phyloP scores from a whole-genome alignment of 2,113 vertebrate species.

The Rhea americana region DNA sequence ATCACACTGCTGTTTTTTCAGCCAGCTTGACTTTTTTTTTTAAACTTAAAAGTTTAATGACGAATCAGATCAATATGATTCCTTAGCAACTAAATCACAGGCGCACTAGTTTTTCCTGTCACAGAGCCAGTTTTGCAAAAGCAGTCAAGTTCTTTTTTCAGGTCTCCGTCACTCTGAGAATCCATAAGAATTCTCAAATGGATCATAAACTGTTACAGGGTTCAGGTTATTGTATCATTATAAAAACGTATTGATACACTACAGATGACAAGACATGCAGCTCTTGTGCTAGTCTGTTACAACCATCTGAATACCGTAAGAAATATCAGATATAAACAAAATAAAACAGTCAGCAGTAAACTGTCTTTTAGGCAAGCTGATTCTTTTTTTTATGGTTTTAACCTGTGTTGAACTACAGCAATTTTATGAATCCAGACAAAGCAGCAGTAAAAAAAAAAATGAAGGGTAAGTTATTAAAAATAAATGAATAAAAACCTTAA shows the following conservation, averaged over 20 bases:
- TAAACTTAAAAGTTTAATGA: slow-evolving; percentile 80
- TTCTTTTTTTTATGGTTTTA: not conserved
- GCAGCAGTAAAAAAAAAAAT: not conserved
- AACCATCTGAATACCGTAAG: slow-evolving; percentile 36
- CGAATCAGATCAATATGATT: slow-evolving; percentile 72
- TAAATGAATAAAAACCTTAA: not conserved
- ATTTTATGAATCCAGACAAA: not conserved
- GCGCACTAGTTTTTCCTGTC: slow-evolving; percentile 69
- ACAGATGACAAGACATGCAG: slow-evolving; percentile 70
- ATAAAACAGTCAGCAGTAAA: slow-evolving; percentile 35
- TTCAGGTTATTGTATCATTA: slow-evolving; percentile 82
- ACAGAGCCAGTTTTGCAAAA: slow-evolving; percentile 74
- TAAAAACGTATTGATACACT: slow-evolving; percentile 78
- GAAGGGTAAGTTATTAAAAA: slow-evolving; percentile 5
- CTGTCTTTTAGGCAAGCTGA: slow-evolving; percentile 25
- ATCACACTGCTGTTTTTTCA: slow-evolving; percentile 50
- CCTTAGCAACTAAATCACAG: slow-evolving; percentile 77
- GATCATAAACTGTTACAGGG: slow-evolving; percentile 78
- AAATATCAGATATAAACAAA: slow-evolving; percentile 44
- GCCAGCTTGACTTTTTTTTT: not conserved
- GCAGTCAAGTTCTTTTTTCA: slow-evolving; percentile 76
- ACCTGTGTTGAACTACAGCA: not conserved
- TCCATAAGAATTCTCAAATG: slow-evolving; percentile 82
- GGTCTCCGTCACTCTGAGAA: slow-evolving; percentile 75
- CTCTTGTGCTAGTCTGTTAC: slow-evolving; percentile 40